Base-by-base conservation (phyloP, 2,888 invertebrate species). In the Notodonta dromedarius region DNA sequence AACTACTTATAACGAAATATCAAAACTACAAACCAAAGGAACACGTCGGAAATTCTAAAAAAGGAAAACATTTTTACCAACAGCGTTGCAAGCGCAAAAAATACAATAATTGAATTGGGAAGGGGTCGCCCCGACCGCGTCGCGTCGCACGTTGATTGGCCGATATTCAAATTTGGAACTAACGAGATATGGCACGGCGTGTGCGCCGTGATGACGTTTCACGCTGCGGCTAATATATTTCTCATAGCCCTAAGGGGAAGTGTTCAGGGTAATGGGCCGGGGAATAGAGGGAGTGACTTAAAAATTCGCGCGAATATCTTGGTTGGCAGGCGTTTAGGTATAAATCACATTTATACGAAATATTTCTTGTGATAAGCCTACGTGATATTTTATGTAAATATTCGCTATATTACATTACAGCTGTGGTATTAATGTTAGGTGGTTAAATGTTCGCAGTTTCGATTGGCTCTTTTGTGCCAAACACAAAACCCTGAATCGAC, bases 81-180 rank as follows among this genome's bases (percentile, higher is more conserved):
- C 66, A 63, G 69, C 73, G 79, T 79, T 76, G 71, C 69, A 59
- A 79, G 79, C 73, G 76, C 74, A 82, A 81, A 84, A 82, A 82
- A 82, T 77, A 73, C 70, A 70, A 82, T 86, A 90, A 91, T 88
- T 83, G 79, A 86, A 89, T 91, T 77, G 70, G 76, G 73, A 76
- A 74, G 80, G 89, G 91, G 86, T 86, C 85, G 81, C 77, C 76
- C 85, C 80, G 75, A 74, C 79, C 78, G 74, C 69, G 61, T 59
- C 63, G 79, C 78, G 88, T 80, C 85, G 85, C 76, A 67, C 89
- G 88, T 87, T 91, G 91, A 92, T 92, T 92, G 92, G 92, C 92
- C 86, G 90, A 90, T 91, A 92, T 92, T 91, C 91, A 92, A 91
- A 92, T 91, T 91, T 85, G 79, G 74, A 79, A 78, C 82, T 90